These are phyloP conservation scores for Drosophila pectinifera DNA, from an alignment of 1,140 invertebrate genomes.

Conservation along the genomic window DNA sequence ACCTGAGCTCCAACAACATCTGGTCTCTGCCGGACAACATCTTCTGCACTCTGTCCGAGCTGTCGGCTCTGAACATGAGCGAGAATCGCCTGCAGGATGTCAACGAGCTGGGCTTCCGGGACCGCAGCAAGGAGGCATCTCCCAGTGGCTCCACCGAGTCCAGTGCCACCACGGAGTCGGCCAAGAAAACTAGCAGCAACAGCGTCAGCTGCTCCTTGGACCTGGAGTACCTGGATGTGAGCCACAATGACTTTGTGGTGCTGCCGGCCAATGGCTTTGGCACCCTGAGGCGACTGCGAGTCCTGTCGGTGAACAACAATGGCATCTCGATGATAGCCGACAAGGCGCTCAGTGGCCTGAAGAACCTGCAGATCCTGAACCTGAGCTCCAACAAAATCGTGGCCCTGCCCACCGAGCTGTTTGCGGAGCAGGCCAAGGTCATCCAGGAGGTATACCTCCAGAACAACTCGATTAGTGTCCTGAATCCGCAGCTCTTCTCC, in stretches of 20 bases:
- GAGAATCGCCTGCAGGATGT: slow-evolving; percentile 94
- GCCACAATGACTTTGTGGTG: slow-evolving; percentile 92
- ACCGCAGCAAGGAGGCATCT: slow-evolving; percentile 85
- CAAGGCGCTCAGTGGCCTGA: slow-evolving; percentile 91
- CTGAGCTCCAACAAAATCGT: slow-evolving; percentile 95
- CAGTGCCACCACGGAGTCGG: slow-evolving; percentile 61
- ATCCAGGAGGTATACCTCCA: slow-evolving; percentile 94
- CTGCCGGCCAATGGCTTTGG: slow-evolving; percentile 92
- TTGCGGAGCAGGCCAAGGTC: slow-evolving; percentile 90
- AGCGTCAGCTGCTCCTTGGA: slow-evolving; percentile 89
- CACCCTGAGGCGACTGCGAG: slow-evolving; percentile 89
- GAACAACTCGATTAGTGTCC: slow-evolving; percentile 94
- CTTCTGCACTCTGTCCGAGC: slow-evolving; percentile 92
- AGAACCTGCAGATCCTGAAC: slow-evolving; percentile 92
- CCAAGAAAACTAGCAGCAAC: slow-evolving; percentile 37
- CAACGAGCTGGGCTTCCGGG: slow-evolving; percentile 91
- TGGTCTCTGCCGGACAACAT: slow-evolving; percentile 93
- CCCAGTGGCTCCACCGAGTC: slow-evolving; percentile 48
- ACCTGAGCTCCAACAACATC: slow-evolving; percentile 95
- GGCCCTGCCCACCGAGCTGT: slow-evolving; percentile 93
- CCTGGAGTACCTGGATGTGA: slow-evolving; percentile 93
- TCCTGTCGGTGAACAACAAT: slow-evolving; percentile 92
- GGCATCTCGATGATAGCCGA: slow-evolving; percentile 94
- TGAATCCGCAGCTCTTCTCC: slow-evolving; percentile 92
- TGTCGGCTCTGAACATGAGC: slow-evolving; percentile 92